phyloP scores from a whole-genome alignment of 2,113 vertebrate genomes.

The Neomonachus schauinslandi region DNA sequence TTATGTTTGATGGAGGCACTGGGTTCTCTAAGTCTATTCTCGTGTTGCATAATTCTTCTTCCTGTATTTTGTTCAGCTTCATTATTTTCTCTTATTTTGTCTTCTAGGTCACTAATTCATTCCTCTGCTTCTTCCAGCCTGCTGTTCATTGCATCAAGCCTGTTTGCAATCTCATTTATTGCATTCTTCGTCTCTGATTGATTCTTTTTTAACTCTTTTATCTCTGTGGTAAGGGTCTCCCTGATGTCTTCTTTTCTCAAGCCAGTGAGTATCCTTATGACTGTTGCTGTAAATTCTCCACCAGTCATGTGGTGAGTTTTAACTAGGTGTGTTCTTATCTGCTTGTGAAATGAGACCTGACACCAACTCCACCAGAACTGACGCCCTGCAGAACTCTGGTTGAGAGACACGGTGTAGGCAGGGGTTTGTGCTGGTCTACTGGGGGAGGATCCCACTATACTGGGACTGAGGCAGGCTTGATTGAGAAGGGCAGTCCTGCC shows the following conservation, averaged over 20 bases:
- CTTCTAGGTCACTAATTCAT: not conserved
- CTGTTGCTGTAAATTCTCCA: not conserved
- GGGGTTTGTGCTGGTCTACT: not conserved
- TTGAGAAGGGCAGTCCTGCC: not conserved
- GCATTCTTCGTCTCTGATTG: not conserved
- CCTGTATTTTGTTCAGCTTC: not conserved
- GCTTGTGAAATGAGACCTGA: not conserved
- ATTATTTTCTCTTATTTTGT: not conserved
- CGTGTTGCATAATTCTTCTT: not conserved
- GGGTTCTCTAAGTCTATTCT: not conserved
- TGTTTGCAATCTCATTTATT: not conserved
- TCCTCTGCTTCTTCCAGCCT: not conserved
- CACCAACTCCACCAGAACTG: not conserved
- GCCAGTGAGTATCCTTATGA: not conserved
- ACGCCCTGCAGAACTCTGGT: not conserved
- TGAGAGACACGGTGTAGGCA: not conserved
- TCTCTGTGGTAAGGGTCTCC: not conserved
- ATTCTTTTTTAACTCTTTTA: not conserved
- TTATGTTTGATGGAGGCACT: not conserved
- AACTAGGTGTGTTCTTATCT: not conserved
- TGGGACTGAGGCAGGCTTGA: not conserved
- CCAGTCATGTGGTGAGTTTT: not conserved
- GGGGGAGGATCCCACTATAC: not conserved
- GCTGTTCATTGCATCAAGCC: not conserved
- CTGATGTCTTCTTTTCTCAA: not conserved